Base-by-base conservation (phyloP, 2,888 invertebrate genomes). In the Apamea epomidion region DNA sequence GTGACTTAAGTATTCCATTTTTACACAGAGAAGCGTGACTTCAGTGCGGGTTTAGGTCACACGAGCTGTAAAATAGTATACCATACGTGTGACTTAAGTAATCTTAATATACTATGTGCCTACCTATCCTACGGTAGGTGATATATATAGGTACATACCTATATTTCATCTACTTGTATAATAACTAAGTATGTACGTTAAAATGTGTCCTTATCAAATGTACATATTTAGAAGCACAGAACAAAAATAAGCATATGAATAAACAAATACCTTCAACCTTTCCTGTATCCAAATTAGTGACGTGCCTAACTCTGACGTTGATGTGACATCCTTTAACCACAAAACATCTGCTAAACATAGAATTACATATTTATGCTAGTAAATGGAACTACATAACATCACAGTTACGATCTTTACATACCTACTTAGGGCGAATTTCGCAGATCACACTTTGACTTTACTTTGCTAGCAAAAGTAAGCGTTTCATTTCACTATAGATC, bases 181-280 rank as follows among this genome's bases (percentile, higher is more conserved):
- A 51, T 51, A 37, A 62, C 62, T 29, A 77, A 77, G 12, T 25
- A 16, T 1, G 7, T 64, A 6, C 0, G 16, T 64, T 29, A 7
- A 51, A 51, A 77, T 76, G 1, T 42, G 29, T 7, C 18, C 37
- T 8, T 64, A 77, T 62, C 37, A 64, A 77, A 29, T 76, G 21
- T 48, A 77, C 60, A 48, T 45, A 76, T 25, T 32, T 76, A 77
- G 51, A 64, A 77, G 18, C 1, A 51, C 25, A 3, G 18, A 37
- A 77, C 64, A 51, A 42, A 42, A 77, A 42, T 42, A 18, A 64
- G 8, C 77, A 51, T 54, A 54, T 60, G 48, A 80, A 54, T 71
- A 71, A 18, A 62, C 16, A 37, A 70, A 62, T 62, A 51, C 25
- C 8, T 73, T 32, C 14, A 54, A 54, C 29, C 14, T 51, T 60